Evolutionary conservation across 2,888 invertebrate species (phyloP), one percentile per base, ranked within the genome.

Genomic region (Ceratothoa steindachneri): DNA sequence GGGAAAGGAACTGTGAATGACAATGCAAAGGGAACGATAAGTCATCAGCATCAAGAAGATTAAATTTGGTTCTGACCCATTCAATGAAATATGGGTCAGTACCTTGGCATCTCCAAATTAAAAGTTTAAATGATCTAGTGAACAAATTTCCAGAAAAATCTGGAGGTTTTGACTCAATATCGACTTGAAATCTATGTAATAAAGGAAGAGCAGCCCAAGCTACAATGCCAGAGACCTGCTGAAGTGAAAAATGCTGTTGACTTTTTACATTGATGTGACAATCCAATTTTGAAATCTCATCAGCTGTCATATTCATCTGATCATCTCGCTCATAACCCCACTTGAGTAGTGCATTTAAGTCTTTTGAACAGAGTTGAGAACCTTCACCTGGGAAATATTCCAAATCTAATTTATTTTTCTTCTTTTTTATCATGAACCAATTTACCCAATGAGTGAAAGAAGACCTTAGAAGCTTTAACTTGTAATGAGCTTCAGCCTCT

Each of bases 291-390:
- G 1, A 1, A 9, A 60, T 60, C 27, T 60, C 22, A 24, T 60
- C n/a, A 12, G 67, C 69, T 12, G 69, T 53, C 41, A 71, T 71
- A 29, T 77, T 67, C 3, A 65, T 30, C 4, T n/a, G 9, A 5
- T 30, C 24, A 15, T 52, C 68, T 65, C 77, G 71, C 1, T 64
- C 28, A 30, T 77, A 74, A 19, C 77, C 77, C 77, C 77, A 77
- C 2, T 71, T 68, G 27, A 77, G 67, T 9, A 68, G 30, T 30
- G 64, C 29, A 55, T 71, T 74, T 64, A 73, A 73, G 27, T 73
- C 55, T 2, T 15, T 4, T 22, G 71, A 29, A 30, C 64, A 29
- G 15, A 74, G 66, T 15, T 69, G 64, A 7, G 69, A 69, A 27
- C 73, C 66, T 19, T 24, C 27, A 2, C 73, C 77, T 5, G 77